Evolutionary conservation across 2,797 vertebrate genomes (phyloP).

Genomic region (Steatocranus sp.): DNA sequence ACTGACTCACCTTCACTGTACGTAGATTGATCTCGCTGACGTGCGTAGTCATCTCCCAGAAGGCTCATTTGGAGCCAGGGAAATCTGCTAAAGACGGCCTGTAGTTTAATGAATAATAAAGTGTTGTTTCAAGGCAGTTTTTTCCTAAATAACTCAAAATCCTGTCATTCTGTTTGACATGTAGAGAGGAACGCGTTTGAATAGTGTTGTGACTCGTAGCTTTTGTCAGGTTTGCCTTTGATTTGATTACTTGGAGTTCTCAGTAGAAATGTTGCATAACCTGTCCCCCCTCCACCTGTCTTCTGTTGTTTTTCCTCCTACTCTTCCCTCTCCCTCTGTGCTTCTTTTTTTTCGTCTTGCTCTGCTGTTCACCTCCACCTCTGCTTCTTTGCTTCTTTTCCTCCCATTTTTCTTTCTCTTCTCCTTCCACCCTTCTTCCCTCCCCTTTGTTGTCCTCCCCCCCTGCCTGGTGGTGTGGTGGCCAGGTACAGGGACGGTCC

Average conservation of each 20-base stretch:
- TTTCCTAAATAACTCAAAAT: background rate
- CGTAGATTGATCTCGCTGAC: background rate
- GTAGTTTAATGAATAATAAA: background rate
- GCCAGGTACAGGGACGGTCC: constrained; percentile 98
- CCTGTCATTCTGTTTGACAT: background rate
- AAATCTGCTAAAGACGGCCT: background rate
- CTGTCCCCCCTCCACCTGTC: constrained; percentile 72
- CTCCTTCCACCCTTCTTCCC: background rate
- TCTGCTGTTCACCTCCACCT: background rate
- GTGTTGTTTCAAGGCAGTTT: background rate
- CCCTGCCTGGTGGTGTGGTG: constrained; percentile 75
- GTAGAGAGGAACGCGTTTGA: background rate
- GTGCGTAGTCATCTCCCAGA: background rate
- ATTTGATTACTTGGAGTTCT: constrained; percentile 22
- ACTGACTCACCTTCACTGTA: background rate
- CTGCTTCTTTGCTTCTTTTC: background rate
- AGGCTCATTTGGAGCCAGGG: background rate
- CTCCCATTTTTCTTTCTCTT: background rate
- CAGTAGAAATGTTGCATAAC: constrained; percentile 68
- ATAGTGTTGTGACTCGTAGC: background rate
- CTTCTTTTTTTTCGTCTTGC: constrained; percentile 3
- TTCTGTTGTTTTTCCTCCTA: constrained; percentile 60
- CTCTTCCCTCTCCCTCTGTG: constrained; percentile 45
- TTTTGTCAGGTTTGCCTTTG: background rate
- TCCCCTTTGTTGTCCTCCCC: constrained; percentile 51